Evolutionary conservation across 2,888 invertebrate genomes (phyloP).

Genomic region (Hyppa rectilinea): DNA sequence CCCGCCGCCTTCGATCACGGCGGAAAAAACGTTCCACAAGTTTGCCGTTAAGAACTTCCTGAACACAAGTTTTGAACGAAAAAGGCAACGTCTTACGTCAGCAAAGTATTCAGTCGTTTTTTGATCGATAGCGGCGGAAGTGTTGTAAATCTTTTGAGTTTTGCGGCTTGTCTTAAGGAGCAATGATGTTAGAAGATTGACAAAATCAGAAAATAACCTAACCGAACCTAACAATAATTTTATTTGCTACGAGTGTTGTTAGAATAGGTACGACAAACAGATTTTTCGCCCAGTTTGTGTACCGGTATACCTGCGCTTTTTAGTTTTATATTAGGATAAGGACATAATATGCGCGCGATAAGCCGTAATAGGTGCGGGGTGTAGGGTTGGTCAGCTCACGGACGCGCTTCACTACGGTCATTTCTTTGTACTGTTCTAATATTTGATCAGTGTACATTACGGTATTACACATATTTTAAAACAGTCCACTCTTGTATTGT

Average conservation of each 20-base stretch:
- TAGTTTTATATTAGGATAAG: neutral
- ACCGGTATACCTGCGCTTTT: neutral
- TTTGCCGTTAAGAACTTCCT: constrained; percentile 60
- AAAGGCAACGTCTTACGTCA: constrained; percentile 50
- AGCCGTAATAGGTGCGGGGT: too few species aligned
- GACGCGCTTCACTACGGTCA: too few species aligned
- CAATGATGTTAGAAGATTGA: neutral
- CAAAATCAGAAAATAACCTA: neutral
- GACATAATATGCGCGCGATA: too few species aligned
- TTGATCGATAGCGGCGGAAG: constrained; percentile 40
- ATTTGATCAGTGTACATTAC: too few species aligned
- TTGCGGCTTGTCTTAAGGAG: constrained; percentile 1
- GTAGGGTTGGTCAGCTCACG: too few species aligned
- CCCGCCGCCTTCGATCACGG: constrained; percentile 57
- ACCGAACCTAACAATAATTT: neutral
- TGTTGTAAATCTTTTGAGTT: constrained; percentile 30
- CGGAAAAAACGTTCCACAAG: constrained; percentile 61
- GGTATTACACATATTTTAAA: too few species aligned
- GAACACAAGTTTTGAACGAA: constrained; percentile 56
- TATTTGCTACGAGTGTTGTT: neutral
- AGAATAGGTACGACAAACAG: neutral
- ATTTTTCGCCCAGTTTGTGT: neutral
- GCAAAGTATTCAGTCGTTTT: constrained; percentile 35
- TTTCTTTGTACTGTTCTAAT: too few species aligned
- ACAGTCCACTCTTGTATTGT: too few species aligned